phyloP scores from a whole-genome alignment of 2,888 invertebrate species.

The Papilio elwesi region DNA sequence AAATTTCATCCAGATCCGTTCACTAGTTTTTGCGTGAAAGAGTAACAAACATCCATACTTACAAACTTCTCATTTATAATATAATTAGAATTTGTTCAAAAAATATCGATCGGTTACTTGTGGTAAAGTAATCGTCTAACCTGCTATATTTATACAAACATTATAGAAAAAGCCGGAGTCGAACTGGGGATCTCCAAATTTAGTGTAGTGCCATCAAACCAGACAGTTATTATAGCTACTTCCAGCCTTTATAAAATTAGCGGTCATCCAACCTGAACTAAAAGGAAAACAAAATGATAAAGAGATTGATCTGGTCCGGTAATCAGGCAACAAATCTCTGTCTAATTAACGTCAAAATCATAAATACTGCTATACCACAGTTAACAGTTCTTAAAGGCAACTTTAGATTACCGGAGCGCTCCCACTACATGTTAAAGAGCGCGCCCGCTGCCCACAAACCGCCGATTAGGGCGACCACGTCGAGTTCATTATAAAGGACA shows the following conservation, averaged over 20 bases:
- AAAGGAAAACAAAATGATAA: neutral
- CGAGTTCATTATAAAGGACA: neutral
- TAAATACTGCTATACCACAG: slow-evolving; percentile 7
- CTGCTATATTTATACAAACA: too few species aligned
- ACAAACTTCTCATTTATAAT: too few species aligned
- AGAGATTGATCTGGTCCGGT: slow-evolving; percentile 2
- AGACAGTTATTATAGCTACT: neutral
- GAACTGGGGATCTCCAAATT: neutral
- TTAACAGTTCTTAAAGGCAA: slow-evolving; percentile 22
- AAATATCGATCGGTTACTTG: too few species aligned
- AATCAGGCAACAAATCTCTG: slow-evolving; percentile 17
- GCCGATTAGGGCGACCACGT: neutral
- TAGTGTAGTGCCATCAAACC: neutral
- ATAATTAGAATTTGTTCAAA: too few species aligned
- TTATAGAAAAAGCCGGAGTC: too few species aligned
- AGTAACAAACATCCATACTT: too few species aligned
- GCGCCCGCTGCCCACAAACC: slow-evolving; percentile 12
- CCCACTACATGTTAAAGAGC: slow-evolving; percentile 10
- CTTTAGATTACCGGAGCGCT: slow-evolving; percentile 14
- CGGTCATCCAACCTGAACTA: slow-evolving; percentile 14
- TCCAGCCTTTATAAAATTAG: neutral
- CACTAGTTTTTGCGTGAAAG: too few species aligned
- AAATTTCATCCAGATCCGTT: too few species aligned
- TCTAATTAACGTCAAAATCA: slow-evolving; percentile 25
- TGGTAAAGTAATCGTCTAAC: too few species aligned